Evolutionary conservation across 2,113 vertebrate species (phyloP).

Genomic region (Cephalopholis sonnerati): DNA sequence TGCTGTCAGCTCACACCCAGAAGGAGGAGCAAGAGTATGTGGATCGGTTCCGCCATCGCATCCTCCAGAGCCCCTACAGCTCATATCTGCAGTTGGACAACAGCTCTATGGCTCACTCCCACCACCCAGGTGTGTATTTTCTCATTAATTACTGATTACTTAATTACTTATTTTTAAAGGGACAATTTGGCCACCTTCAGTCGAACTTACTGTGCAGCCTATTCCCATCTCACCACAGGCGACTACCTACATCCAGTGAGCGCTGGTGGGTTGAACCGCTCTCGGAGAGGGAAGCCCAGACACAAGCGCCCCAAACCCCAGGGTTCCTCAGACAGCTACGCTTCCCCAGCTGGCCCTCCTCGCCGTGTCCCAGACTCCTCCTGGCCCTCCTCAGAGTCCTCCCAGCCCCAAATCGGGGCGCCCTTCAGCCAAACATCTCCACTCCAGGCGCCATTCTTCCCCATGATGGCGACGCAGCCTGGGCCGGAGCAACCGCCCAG

Average conservation of each 20-base stretch:
- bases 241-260: conserved; percentile 70
- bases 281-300: conserved; percentile 81
- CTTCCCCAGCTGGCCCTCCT: conserved; percentile 60
- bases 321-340: conserved; percentile 75
- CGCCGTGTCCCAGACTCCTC: conserved; percentile 68
- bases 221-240: conserved; percentile 62
- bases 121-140: conserved; percentile 83
- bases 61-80: conserved; percentile 89
- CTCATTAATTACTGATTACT: no score
- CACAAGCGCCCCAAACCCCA: conserved; percentile 85
- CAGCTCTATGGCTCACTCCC: conserved; percentile 82
- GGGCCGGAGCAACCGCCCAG: conserved; percentile 30
- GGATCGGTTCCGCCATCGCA: conserved; percentile 87
- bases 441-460: conserved; percentile 68
- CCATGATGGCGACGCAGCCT: conserved; percentile 58
- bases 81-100: conserved; percentile 87
- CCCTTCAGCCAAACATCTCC: conserved; percentile 73
- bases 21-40: conserved; percentile 92
- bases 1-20: conserved; percentile 90
- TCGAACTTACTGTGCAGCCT: not conserved
- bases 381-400: conserved; percentile 79
- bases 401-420: conserved; percentile 66
- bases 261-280: conserved; percentile 76
- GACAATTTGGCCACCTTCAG: not conserved
- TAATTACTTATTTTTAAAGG: not conserved